Evolutionary conservation across 2,888 invertebrate genomes (phyloP), one percentile per base, ranked within the genome.

Genomic region (Callyntrura guangdongensis): DNA sequence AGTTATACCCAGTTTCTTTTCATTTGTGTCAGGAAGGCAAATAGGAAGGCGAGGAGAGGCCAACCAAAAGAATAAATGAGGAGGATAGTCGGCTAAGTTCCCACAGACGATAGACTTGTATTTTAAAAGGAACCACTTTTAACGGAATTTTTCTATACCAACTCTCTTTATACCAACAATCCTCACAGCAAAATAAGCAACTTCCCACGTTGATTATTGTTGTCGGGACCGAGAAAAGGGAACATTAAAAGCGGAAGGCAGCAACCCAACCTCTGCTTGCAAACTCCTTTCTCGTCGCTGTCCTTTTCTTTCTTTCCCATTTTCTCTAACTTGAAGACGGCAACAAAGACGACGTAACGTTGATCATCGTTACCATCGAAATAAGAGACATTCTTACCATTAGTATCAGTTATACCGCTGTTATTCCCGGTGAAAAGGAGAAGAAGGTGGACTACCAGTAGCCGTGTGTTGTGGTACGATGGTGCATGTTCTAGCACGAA

Each of bases 331-430:
- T 67, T 67, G 27, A 67, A 25, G 27, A 27, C 27, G 27, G 27
- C 12, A 67, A 74, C 74, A 74, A 74, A 74, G 74, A 2, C 74
- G 20, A 22, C 74, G n/a, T 49, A 74, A 74, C 20, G 74, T 74
- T 67, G 20, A 74, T 74, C 74, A 49, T 74, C 74, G 47, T 67
- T 27, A 22, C 27, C 67, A 67, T 27, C 45, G 27, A 12, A 27
- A 14, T 67, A 12, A 6, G 69, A n/a, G 69, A 36, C 69, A 69
- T 69, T 36, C 69, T 69, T 6, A n/a, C n/a, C n/a, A n/a, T n/a
- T n/a, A 59, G 17, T 59, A 59, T 36, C 61, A 5, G 17, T 69
- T 69, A 14, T 45, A 45, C 20, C 61, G 9, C 3, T 5, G 17
- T 59, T 59, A 59, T 14, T 36, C 36, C 36, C 27, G 4, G n/a